A percentile compares a stretch with the other conserved stretches of the same genome.
These are phyloP conservation scores for Brachionus sp. DNA, from an alignment of 1,140 invertebrate species.

Conservation along the genomic window DNA sequence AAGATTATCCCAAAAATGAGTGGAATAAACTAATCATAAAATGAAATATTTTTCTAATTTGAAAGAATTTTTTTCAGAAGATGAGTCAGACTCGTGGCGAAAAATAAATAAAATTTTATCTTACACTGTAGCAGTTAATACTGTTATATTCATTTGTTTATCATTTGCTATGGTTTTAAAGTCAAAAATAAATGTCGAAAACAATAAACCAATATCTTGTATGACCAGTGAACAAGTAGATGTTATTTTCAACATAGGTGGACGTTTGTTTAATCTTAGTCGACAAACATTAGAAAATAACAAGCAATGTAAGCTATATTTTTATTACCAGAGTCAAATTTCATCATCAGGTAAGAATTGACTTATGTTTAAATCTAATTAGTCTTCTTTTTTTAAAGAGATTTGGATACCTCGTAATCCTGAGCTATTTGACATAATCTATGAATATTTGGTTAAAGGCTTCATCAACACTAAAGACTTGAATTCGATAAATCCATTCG, in stretches of 20 bases:
- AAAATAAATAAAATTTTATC: background rate
- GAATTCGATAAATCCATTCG: background rate
- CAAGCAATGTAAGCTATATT: background rate
- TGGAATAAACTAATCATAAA: background rate
- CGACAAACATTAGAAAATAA: background rate
- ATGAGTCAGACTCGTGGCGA: background rate
- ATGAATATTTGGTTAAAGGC: background rate
- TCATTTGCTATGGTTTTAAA: background rate
- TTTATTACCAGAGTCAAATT: background rate
- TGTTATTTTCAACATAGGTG: slow-evolving; percentile 2
- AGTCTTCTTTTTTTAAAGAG: background rate
- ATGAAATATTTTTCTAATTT: background rate
- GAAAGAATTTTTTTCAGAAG: background rate
- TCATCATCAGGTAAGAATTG: background rate
- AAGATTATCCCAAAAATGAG: background rate
- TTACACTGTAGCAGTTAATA: background rate
- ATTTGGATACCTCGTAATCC: slow-evolving; percentile 20
- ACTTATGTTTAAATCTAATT: background rate
- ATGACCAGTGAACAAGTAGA: background rate
- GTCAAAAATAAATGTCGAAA: background rate
- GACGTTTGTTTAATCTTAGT: background rate
- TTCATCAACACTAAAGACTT: background rate
- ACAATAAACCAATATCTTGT: background rate
- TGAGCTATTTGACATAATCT: background rate
- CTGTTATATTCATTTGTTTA: background rate